Evolutionary conservation across 2,797 vertebrate species (phyloP).

Genomic region (Onychomys torridus): DNA sequence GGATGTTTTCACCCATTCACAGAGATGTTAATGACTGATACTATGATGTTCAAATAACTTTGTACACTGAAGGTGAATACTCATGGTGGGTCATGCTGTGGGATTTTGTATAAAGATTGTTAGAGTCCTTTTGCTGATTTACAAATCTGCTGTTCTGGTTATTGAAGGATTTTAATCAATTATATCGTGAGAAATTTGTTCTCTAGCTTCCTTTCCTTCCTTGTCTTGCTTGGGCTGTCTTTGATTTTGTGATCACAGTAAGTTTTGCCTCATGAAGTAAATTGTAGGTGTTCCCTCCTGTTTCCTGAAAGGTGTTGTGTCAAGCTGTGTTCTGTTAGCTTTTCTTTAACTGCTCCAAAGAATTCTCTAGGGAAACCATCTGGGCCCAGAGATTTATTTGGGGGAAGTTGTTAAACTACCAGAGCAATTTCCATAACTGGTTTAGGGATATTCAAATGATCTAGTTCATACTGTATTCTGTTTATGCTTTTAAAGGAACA

Average conservation of each 20-base stretch:
- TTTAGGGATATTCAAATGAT: slow-evolving; percentile 38
- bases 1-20: neutral
- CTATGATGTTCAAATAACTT: neutral
- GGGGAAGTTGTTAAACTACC: neutral
- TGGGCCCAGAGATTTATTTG: neutral
- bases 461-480: neutral
- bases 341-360: slow-evolving; percentile 9
- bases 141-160: neutral
- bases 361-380: neutral
- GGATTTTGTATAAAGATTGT: neutral
- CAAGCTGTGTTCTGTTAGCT: neutral
- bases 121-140: neutral
- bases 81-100: neutral
- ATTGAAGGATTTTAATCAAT: neutral
- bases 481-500: slow-evolving; percentile 7
- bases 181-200: neutral
- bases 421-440: slow-evolving; percentile 7
- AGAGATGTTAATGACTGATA: neutral
- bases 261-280: neutral
- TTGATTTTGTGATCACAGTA: neutral
- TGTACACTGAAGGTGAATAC: neutral
- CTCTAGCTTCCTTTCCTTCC: neutral
- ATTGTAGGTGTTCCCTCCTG: neutral
- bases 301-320: slow-evolving; percentile 11
- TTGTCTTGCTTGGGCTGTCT: neutral